Evolutionary conservation across 2,888 invertebrate species (phyloP), one percentile per base, ranked within the genome.

Genomic region (Thalpophila matura): DNA sequence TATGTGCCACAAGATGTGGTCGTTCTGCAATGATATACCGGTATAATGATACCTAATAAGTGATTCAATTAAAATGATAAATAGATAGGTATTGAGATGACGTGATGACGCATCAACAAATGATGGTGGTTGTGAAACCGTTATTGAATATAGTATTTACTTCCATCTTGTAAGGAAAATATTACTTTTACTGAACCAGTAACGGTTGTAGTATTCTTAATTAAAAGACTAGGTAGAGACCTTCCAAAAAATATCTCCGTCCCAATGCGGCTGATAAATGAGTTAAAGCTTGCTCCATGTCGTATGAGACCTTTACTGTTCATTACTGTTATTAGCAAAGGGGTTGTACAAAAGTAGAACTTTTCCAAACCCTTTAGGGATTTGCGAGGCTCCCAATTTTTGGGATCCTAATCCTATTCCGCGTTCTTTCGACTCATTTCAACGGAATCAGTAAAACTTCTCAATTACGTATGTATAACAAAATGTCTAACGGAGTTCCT

Each of bases 251-350:
- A 51, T 43, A 70, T 35, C 43, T 35, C 22, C 2, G 46, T 35
- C 38, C 38, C 20, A 20, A 26, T 72, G 56, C 45, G 47, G 49
- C 67, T 67, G 67, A 67, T 67, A 45, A 67, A 73, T 57, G 66
- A 49, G 57, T 68, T 31, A 72, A 68, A 66, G 59, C 68, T 58
- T 47, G 29, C 42, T 68, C 50, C 53, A 40, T 57, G 70, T 71
- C 49, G 40, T 55, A 71, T 53, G 62, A 62, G 51, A 61, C 75
- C 75, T 68, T 55, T 55, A 61, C 75, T 68, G 75, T 70, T 69
- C 70, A 71, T 74, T 71, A 71, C 55, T 49, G 70, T 69, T 71
- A 71, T 71, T 74, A 71, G 70, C 62, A 54, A 33, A 69, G 45
- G 70, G 75, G 35, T 43, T 16, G 43, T 51, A 74, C 68, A 74